Evolutionary conservation across 2,888 invertebrate species (phyloP).

Genomic region (Deilephila porcellus): DNA sequence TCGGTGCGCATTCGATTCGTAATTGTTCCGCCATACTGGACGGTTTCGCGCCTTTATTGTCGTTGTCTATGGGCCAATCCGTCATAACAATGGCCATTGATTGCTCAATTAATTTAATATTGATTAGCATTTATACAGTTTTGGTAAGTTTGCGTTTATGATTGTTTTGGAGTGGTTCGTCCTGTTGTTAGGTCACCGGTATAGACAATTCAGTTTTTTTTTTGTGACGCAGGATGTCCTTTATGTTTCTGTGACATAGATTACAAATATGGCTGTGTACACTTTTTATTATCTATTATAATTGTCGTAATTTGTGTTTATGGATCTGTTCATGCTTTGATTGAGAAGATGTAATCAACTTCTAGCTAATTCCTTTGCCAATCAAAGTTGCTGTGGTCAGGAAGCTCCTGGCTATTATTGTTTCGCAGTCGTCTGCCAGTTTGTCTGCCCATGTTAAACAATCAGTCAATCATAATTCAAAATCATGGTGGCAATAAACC

Average conservation of each 20-base stretch:
- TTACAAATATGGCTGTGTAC: constrained; percentile 33
- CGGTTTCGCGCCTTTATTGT: constrained; percentile 58
- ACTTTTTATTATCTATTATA: not conserved
- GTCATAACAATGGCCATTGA: constrained; percentile 60
- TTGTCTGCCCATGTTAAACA: too few species aligned
- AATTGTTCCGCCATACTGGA: constrained; percentile 74
- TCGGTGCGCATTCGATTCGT: constrained; percentile 58
- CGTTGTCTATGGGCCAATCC: constrained; percentile 60
- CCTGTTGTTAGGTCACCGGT: constrained; percentile 24
- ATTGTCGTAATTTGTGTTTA: not conserved
- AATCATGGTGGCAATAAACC: too few species aligned
- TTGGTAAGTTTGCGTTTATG: constrained; percentile 24
- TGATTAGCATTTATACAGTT: constrained; percentile 54
- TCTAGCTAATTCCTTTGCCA: not conserved
- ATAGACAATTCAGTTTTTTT: constrained; percentile 19
- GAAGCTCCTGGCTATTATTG: not conserved
- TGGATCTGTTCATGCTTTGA: not conserved
- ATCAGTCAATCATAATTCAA: too few species aligned
- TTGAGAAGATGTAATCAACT: too few species aligned
- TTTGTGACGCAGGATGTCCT: constrained; percentile 22
- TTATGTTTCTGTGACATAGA: constrained; percentile 31
- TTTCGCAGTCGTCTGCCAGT: too few species aligned
- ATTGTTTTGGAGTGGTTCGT: constrained; percentile 22
- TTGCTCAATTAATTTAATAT: constrained; percentile 61
- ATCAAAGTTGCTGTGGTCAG: not conserved